Conservation (phyloP, 2,113 vertebrate genomes). For the cattle (Bos taurus) region DNA sequence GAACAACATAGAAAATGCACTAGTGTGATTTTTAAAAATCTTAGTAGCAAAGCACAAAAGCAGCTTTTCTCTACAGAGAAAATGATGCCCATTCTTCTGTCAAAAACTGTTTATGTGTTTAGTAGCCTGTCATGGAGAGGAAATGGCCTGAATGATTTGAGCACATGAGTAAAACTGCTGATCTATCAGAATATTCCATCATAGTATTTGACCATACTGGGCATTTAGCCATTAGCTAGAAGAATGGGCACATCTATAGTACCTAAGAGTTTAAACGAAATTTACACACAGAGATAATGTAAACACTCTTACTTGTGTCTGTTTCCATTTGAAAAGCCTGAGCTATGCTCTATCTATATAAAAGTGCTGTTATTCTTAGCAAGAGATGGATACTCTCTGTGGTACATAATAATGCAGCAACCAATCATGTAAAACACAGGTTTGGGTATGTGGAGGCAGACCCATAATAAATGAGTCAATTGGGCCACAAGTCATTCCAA, state of each 20-base stretch:
- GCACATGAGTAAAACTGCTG: not conserved
- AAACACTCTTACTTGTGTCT: not conserved
- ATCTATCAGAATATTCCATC: not conserved
- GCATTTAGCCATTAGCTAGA: conserved; percentile 20
- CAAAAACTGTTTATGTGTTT: not conserved
- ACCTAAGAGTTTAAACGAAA: conserved; percentile 37
- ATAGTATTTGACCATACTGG: not conserved
- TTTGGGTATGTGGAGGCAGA: not conserved
- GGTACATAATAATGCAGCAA: not conserved
- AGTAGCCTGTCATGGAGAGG: not conserved
- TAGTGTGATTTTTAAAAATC: not conserved
- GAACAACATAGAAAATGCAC: not conserved
- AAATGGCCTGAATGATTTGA: not conserved
- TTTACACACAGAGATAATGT: not conserved
- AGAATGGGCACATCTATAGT: not conserved
- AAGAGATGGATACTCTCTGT: not conserved
- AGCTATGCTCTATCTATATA: not conserved
- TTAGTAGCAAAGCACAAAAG: not conserved
- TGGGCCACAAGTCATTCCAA: not conserved
- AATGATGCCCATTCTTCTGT: not conserved
- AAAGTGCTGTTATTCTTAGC: not conserved
- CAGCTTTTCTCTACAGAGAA: not conserved
- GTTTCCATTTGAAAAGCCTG: conserved; percentile 39
- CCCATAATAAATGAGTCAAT: not conserved
- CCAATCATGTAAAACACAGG: not conserved